phyloP scores from a whole-genome alignment of 2,113 vertebrate species.

The Nicator chloris region DNA sequence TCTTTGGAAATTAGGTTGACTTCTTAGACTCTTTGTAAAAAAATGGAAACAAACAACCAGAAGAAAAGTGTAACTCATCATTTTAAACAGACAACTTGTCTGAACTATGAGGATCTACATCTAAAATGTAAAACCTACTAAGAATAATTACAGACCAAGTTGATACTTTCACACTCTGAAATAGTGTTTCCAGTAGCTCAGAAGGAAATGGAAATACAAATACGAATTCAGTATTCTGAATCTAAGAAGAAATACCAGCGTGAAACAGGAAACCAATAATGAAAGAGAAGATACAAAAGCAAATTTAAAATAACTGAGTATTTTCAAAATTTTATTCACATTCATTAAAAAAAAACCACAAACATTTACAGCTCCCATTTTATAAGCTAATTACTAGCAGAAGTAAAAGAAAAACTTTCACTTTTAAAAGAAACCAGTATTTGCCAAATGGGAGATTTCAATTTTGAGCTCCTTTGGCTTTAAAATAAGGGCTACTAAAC shows the following conservation, averaged over 20 bases:
- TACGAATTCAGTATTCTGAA: neutral
- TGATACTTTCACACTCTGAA: neutral
- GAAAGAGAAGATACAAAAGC: neutral
- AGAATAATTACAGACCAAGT: neutral
- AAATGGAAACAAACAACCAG: neutral
- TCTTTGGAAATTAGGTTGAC: neutral
- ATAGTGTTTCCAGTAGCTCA: neutral
- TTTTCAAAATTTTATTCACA: too few relatives aligned
- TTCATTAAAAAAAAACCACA: too few relatives aligned
- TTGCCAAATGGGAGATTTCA: neutral
- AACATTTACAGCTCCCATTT: neutral
- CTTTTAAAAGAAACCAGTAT: neutral
- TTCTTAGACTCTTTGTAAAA: neutral
- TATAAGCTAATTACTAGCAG: neutral
- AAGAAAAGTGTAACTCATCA: neutral
- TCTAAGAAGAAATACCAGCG: neutral
- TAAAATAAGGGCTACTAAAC: neutral
- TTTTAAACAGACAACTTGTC: neutral
- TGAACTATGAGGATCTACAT: neutral
- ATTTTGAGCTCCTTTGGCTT: neutral
- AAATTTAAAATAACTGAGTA: neutral
- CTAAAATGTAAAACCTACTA: neutral
- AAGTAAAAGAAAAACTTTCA: neutral
- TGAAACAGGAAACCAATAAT: neutral
- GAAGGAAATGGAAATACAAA: neutral